Evolutionary conservation across 2,797 vertebrate species (phyloP).

Genomic region (Poeciliopsis paucimaculata): DNA sequence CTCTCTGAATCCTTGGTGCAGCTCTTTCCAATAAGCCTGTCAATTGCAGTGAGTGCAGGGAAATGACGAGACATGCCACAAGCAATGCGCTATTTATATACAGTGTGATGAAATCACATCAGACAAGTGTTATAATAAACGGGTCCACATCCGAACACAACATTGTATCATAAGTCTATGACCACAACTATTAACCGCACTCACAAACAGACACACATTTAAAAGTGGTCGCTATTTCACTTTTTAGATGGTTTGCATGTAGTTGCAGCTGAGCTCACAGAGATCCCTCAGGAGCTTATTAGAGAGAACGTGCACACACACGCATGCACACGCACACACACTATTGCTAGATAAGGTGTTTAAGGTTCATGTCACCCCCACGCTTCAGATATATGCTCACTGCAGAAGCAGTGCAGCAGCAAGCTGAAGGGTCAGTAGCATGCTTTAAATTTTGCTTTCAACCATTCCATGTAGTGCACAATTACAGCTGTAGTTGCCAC

Average conservation of each 20-base stretch:
- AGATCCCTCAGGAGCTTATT: slow-evolving; percentile 79
- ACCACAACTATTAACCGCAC: slow-evolving; percentile 49
- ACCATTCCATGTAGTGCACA: slow-evolving; percentile 32
- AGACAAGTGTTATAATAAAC: not conserved
- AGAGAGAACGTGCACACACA: slow-evolving; percentile 65
- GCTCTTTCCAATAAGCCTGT: not conserved
- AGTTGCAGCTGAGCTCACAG: slow-evolving; percentile 62
- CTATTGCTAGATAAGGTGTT: slow-evolving; percentile 34
- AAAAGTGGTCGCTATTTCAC: slow-evolving; percentile 57
- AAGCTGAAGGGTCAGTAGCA: slow-evolving; percentile 58
- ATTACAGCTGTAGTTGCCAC: slow-evolving; percentile 19
- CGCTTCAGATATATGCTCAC: slow-evolving; percentile 55
- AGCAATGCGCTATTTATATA: not conserved
- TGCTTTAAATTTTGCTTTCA: slow-evolving; percentile 55
- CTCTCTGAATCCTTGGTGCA: not conserved
- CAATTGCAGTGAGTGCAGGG: not conserved
- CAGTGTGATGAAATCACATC: not conserved
- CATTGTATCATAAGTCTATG: slow-evolving; percentile 69
- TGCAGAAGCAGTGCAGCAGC: slow-evolving; percentile 57
- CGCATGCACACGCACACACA: not conserved
- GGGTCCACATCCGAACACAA: slow-evolving; percentile 17
- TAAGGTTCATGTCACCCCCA: slow-evolving; percentile 48
- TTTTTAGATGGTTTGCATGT: slow-evolving; percentile 62
- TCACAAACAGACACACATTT: not conserved
- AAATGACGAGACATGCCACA: not conserved